Conservation (phyloP, 1,140 invertebrate genomes). For the Drosophila albomicans region DNA sequence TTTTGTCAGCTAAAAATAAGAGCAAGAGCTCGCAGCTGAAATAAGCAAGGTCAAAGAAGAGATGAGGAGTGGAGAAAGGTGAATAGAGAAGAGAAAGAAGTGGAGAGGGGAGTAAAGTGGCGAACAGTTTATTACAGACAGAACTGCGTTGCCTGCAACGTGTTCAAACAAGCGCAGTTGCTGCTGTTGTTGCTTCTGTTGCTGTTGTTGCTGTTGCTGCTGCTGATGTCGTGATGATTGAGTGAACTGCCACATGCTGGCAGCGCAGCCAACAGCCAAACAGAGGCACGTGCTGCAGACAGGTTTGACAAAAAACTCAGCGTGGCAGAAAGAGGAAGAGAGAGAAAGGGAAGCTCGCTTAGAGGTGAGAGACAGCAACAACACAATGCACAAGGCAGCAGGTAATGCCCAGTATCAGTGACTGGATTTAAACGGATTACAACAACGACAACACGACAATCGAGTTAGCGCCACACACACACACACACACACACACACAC, state of each 20-base stretch:
- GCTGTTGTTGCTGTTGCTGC: conserved; percentile 7
- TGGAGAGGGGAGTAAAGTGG: too few relatives aligned
- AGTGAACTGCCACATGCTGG: conserved; percentile 79
- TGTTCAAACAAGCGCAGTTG: conserved; percentile 72
- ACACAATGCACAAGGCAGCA: conserved; percentile 44
- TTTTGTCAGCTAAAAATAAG: conserved; percentile 48
- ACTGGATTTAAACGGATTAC: conserved; percentile 82
- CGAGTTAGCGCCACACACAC: conserved; percentile 72
- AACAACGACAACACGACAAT: conserved; percentile 77
- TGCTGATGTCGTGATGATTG: conserved; percentile 75
- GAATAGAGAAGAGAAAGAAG: not conserved
- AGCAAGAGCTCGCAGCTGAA: too few relatives aligned
- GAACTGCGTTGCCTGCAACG: conserved; percentile 22
- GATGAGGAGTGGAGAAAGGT: not conserved
- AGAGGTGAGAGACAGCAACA: conserved; percentile 2
- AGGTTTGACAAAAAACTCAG: conserved; percentile 79
- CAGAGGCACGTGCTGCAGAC: conserved; percentile 76
- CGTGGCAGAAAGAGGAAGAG: conserved; percentile 41
- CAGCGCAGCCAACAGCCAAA: conserved; percentile 23
- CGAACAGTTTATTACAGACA: not conserved
- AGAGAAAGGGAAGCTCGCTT: not conserved
- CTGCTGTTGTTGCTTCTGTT: conserved; percentile 39
- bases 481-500: conserved; percentile 33
- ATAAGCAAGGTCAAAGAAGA: too few relatives aligned
- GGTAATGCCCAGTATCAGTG: conserved; percentile 79